Base-by-base conservation (phyloP, 2,888 invertebrate species). In the Leptinotarsa peninsularis region DNA sequence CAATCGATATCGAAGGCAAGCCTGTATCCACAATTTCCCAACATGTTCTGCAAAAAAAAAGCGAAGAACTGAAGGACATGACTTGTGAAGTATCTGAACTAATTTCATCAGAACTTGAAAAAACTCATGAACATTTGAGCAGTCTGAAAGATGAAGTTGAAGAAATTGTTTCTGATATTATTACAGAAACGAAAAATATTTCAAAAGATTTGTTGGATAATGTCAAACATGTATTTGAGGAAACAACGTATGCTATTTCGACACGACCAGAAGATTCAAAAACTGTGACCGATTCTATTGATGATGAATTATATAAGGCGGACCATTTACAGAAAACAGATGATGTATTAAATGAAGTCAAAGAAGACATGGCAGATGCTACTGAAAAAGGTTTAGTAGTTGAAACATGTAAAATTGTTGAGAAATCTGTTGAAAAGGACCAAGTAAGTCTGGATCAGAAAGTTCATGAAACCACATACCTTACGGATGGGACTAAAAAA, bases 171-270 rank as follows among this genome's bases (percentile, higher is more conserved):
- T 49, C 68, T 67, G 56, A 56, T 14, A 67, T 68, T 15, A 49
- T 23, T 50, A n/a, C 56, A 14, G 49, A 17, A 13, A 27, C 67
- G 21, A 52, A 17, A 54, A 49, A 74, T 18, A 66, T 54, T 49
- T 27, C 75, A 18, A 68, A 73, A 33, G 18, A 68, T 56, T 54
- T 50, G 1, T 56, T 21, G 1, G 56, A 54, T 49, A 23, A 71
- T 13, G 15, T 71, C 17, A 58, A 56, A 67, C 54, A 54, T 7
- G 4, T 60, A n/a, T 17, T 66, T 5, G 71, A 71, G 33, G 67
- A 74, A 49, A 67, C 50, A 49, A 67, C 67, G 13, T 56, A 72
- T 58, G 50, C 71, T n/a, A 27, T 71, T 33, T 23, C 27, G 21
- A 50, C 50, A 71, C 50, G 50, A 13, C 15, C 23, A 15, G 49